Evolutionary conservation across 2,888 invertebrate genomes (phyloP), one percentile per base, ranked within the genome.

Genomic region (Neria commutata): DNA sequence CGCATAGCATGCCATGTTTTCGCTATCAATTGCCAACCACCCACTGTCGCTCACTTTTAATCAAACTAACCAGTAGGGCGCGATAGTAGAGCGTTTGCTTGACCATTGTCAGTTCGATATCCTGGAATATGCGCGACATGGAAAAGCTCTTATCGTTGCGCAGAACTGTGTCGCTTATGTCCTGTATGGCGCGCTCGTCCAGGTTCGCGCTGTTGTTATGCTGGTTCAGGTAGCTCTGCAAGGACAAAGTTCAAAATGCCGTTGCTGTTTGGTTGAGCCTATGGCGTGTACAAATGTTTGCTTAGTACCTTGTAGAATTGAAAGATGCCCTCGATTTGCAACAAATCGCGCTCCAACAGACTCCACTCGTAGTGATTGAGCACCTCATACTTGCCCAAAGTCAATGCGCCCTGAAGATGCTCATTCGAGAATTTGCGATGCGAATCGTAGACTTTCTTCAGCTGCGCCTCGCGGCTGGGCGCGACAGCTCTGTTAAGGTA

Each of bases 31-130:
- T n/a, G n/a, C n/a, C n/a, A n/a, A n/a, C n/a, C n/a, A n/a, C n/a
- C n/a, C n/a, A n/a, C n/a, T n/a, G n/a, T 29, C 29, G 5, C 29
- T 29, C 6, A 11, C 29, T 29, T 29, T 56, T n/a, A 33, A 56
- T 54, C 40, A 53, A 58, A 82, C 82, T 73, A 76, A 91, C 91
- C 90, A 89, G 83, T 70, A 85, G 80, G 17, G 86, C 87, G 16
- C 85, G 85, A 68, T 87, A 84, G 81, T 90, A 91, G 67, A 90
- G 77, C 66, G 87, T 85, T 54, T 89, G 88, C 66, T 86, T 84
- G 53, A 86, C 84, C 75, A 89, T 84, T 58, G 87, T 77, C 45
- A 86, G 84, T 66, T 87, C 83, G 37, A 91, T 84, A 60, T 86
- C 84, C 52, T 83, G 80, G 63, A 89, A 83, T 3, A 88, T 84